phyloP scores from a whole-genome alignment of 2,113 vertebrate species.

The Caretta caretta region DNA sequence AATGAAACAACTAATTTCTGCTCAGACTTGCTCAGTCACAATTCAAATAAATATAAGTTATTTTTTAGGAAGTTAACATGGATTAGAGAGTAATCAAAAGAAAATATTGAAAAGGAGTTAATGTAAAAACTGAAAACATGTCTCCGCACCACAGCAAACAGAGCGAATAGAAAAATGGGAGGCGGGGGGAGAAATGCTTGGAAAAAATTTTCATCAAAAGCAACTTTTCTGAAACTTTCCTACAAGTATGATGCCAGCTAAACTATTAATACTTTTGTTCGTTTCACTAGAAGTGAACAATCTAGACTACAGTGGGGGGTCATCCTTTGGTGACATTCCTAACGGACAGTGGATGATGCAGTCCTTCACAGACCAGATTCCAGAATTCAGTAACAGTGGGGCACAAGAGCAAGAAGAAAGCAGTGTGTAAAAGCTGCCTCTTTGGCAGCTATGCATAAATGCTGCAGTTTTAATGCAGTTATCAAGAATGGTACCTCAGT shows the following conservation, averaged over 20 bases:
- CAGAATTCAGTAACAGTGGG: constrained; percentile 57
- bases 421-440: constrained; percentile 35
- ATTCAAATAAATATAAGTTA: not conserved
- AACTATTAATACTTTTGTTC: not conserved
- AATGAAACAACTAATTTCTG: not conserved
- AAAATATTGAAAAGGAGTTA: not conserved
- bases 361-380: constrained; percentile 88
- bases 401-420: constrained; percentile 55
- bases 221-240: not conserved
- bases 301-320: constrained; percentile 60
- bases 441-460: constrained; percentile 2
- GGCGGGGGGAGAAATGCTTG: not conserved
- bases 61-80: not conserved
- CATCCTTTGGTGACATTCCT: constrained; percentile 73
- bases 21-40: not conserved
- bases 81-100: not conserved
- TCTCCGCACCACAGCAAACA: not conserved
- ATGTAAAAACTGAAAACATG: not conserved
- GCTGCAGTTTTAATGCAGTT: constrained; percentile 84
- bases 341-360: constrained; percentile 91
- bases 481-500: constrained; percentile 73
- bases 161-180: not conserved
- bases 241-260: not conserved
- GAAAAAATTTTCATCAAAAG: not conserved
- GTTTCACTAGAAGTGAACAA: constrained; percentile 59